These are phyloP conservation scores for Xestoiulus laeticollis DNA, from an alignment of 2,888 invertebrate genomes.

Conservation along the genomic window DNA sequence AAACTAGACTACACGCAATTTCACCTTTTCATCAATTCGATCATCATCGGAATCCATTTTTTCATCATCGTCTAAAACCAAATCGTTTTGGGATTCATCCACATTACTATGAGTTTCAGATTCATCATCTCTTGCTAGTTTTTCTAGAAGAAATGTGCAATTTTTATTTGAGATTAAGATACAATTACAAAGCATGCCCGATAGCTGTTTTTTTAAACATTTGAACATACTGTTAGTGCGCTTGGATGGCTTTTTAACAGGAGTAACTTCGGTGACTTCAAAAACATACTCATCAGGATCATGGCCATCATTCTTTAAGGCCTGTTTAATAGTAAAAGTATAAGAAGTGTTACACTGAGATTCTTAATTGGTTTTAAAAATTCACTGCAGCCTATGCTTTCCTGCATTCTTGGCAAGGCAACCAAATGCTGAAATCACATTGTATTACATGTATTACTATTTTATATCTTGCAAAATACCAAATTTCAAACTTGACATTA, in stretches of 20 bases:
- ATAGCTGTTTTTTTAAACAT: neutral
- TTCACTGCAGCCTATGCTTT: too few species aligned
- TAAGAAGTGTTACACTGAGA: neutral
- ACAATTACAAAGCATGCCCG: neutral
- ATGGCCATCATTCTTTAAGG: conserved; percentile 67
- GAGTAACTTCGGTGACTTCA: conserved; percentile 65
- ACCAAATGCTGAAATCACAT: too few species aligned
- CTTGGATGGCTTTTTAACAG: conserved; percentile 66
- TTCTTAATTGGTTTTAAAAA: neutral
- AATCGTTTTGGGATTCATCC: conserved; percentile 64
- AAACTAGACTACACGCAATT: neutral
- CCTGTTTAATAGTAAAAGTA: conserved; percentile 60
- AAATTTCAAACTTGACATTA: too few species aligned
- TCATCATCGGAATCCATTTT: conserved; percentile 58
- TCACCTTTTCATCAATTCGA: conserved; percentile 54
- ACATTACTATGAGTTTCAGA: conserved; percentile 56
- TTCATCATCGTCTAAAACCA: conserved; percentile 64
- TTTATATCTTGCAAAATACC: too few species aligned
- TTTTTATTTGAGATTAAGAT: neutral
- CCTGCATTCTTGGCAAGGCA: too few species aligned
- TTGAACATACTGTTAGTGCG: conserved; percentile 56
- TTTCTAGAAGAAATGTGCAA: conserved; percentile 51
- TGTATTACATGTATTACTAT: too few species aligned
- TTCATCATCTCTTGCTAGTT: conserved; percentile 55
- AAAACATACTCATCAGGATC: conserved; percentile 79